Percentiles rank a stretch among this genome's conserved stretches.
Evolutionary conservation across 2,888 invertebrate genomes (phyloP).

Genomic region (Eupithecia abbreviata): DNA sequence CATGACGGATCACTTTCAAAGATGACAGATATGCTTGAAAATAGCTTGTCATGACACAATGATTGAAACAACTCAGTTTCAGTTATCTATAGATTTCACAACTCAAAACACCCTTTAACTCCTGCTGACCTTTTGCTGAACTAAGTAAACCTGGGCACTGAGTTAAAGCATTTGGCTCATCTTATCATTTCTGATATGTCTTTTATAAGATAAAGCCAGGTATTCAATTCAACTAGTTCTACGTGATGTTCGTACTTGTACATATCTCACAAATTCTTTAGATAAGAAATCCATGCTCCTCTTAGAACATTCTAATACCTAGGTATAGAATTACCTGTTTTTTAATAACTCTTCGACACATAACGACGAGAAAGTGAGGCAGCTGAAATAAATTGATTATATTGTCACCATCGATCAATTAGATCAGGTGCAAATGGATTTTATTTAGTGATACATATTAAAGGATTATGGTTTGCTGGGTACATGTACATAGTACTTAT

Average conservation of each 20-base stretch:
- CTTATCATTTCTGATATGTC: not conserved
- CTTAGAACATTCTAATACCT: not conserved
- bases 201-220: not conserved
- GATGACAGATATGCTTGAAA: not conserved
- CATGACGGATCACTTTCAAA: too few species aligned
- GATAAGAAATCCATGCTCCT: slow-evolving; percentile 11
- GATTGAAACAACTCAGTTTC: not conserved
- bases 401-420: slow-evolving; percentile 16
- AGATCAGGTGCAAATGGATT: not conserved
- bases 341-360: slow-evolving; percentile 5
- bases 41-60: not conserved
- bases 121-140: not conserved
- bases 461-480: not conserved
- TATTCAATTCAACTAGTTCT: not conserved
- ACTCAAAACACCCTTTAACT: not conserved
- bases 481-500: too few species aligned
- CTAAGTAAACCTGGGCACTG: not conserved
- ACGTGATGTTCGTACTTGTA: not conserved
- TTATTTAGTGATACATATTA: slow-evolving; percentile 1
- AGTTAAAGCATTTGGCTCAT: not conserved
- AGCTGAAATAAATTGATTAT: slow-evolving; percentile 8
- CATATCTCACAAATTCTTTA: slow-evolving; percentile 18
- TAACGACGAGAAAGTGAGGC: slow-evolving; percentile 7
- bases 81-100: not conserved
- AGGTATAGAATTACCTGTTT: slow-evolving; percentile 3